These are phyloP conservation scores for Coreoperca whiteheadi DNA, from an alignment of 2,113 vertebrate genomes.

Conservation along the genomic window DNA sequence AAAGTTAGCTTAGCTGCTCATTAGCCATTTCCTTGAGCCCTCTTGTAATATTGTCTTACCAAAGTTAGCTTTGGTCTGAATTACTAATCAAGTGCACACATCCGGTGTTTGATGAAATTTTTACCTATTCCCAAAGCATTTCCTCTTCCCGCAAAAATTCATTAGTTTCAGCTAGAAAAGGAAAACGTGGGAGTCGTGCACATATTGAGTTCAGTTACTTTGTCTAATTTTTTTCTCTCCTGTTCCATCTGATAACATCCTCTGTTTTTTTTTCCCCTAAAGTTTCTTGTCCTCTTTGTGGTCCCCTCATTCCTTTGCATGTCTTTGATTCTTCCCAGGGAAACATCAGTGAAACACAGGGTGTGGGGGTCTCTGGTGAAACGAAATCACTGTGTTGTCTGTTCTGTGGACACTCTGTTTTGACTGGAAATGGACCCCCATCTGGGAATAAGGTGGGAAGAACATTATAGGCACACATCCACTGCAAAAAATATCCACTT, in stretches of 20 bases:
- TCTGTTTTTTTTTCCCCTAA: not conserved
- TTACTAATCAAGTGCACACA: conserved; percentile 78
- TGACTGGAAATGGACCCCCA: conserved; percentile 78
- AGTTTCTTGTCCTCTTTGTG: conserved; percentile 35
- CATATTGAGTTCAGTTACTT: conserved; percentile 53
- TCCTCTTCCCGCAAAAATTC: conserved; percentile 66
- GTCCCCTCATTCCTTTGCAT: conserved; percentile 9
- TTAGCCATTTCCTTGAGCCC: conserved; percentile 77
- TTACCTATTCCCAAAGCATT: conserved; percentile 76
- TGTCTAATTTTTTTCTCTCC: conserved; percentile 41
- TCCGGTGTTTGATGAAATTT: conserved; percentile 79
- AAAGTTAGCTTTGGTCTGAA: conserved; percentile 78
- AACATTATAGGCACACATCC: conserved; percentile 20
- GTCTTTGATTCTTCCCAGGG: conserved; percentile 43
- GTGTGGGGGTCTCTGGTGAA: conserved; percentile 18
- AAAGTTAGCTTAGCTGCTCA: conserved; percentile 77
- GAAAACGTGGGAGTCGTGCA: conserved; percentile 53
- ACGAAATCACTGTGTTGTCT: conserved; percentile 26
- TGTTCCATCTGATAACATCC: conserved; percentile 54
- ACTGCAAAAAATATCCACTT: conserved; percentile 42
- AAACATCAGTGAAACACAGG: conserved; percentile 34
- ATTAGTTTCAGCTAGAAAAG: conserved; percentile 67
- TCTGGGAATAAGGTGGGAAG: conserved; percentile 65
- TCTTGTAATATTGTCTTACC: conserved; percentile 78
- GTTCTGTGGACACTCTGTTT: conserved; percentile 61